Base-by-base conservation (phyloP, 2,888 invertebrate genomes). In the Mamestra brassicae region DNA sequence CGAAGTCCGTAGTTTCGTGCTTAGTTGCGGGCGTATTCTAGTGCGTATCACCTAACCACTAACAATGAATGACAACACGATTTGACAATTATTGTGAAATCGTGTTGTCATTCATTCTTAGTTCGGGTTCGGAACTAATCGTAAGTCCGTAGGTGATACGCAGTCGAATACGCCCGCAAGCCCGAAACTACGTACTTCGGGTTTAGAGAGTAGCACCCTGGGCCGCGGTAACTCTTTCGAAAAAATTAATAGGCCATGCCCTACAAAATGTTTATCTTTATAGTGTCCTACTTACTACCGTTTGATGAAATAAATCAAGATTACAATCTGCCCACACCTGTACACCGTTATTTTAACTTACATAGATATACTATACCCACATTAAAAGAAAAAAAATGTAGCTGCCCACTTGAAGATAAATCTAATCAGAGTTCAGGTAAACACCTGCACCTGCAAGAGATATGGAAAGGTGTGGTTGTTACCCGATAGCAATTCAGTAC, bases 291-390 rank as follows among this genome's bases (percentile, higher is more conserved):
- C 8, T 80, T 80, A 50, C 54, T 60, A 42, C 54, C 3, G 34
- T 65, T 68, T 38, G 34, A 61, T 54, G 73, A 73, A 55, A 36
- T 54, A 38, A 34, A 54, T 50, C 47, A 54, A 54, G 54, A 75
- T 74, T 58, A n/a, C 36, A 75, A 80, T 64, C 64, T 42, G 26
- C 0, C 42, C 54, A 80, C 47, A 5, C 60, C 64, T 34, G 36
- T 26, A 42, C 0, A 52, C 34, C 36, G 73, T 58, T 36, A 10
- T 64, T 78, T 45, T 52, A 38, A 61, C 34, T 15, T 5, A 8
- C 15, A 42, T n/a, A 13, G 0, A 4, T 38, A 55, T 74, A 47
- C 13, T 36, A 26, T 45, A 38, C 1, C 4, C 8, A 70, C 2
- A 38, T 34, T 54, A 47, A 72, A 60, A 38, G 3, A 38, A 58